A percentile compares a stretch with the other conserved stretches of the same genome.
Evolutionary conservation across 2,888 invertebrate species (phyloP).

Genomic region (Andricus quercusramuli): DNA sequence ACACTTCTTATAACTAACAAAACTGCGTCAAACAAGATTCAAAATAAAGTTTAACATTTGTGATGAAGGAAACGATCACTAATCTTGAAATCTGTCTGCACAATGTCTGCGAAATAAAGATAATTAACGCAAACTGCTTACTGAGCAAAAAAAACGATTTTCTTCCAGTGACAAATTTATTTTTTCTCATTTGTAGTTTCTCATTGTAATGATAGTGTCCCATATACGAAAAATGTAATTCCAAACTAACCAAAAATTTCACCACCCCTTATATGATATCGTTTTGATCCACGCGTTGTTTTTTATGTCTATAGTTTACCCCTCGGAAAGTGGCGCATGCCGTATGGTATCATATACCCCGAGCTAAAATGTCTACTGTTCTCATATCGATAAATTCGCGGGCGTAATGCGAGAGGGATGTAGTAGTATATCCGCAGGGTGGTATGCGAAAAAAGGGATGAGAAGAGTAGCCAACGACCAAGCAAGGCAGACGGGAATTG

Average conservation of each 20-base stretch:
- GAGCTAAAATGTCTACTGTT: conserved; percentile 14
- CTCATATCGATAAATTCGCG: conserved; percentile 39
- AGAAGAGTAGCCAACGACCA: conserved; percentile 50
- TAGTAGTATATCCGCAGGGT: conserved; percentile 12
- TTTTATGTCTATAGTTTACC: neutral
- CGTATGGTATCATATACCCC: neutral
- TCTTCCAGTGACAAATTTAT: too few relatives aligned
- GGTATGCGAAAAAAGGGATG: conserved; percentile 44
- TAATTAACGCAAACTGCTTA: too few relatives aligned
- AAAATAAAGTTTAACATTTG: too few relatives aligned
- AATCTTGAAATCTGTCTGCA: too few relatives aligned
- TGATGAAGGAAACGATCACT: too few relatives aligned
- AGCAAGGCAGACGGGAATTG: conserved; percentile 60
- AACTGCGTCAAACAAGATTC: too few relatives aligned
- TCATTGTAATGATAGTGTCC: neutral
- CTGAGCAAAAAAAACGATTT: too few relatives aligned
- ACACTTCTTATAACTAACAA: too few relatives aligned
- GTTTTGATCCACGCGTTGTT: neutral
- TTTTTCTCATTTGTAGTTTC: neutral
- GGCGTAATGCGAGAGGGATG: conserved; percentile 28
- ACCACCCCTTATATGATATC: neutral
- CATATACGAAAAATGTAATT: neutral
- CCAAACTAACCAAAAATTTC: neutral
- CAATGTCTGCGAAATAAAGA: too few relatives aligned
- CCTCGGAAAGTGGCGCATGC: neutral